Evolutionary conservation across 1,140 invertebrate species (phyloP), one percentile per base, ranked within the genome.

Genomic region (Idris sp.): DNA sequence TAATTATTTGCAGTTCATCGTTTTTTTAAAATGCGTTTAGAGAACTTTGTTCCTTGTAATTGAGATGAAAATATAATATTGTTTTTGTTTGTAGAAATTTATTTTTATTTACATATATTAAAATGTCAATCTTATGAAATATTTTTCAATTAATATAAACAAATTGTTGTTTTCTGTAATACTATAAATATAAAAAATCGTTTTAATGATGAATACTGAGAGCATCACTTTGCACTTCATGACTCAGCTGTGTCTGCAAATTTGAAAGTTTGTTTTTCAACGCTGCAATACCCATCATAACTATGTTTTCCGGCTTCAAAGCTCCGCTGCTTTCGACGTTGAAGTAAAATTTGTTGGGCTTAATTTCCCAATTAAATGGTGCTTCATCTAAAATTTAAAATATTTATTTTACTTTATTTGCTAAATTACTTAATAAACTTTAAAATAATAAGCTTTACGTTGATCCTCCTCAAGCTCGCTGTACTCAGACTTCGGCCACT

Each of bases 401-500:
- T 43, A 56, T 31, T 43, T 40, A 15, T 40, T 33, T 13, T 30
- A 5, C n/a, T 2, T 33, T 11, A 9, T 33, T n/a, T 4, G 9
- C 9, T 10, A 4, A 9, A 33, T 33, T 9, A 33, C 11, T 2
- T 33, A 8, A 33, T 2, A 10, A 28, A 40, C 59, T 31, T 36
- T n/a, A n/a, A n/a, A n/a, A n/a, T n/a, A n/a, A 7, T 6, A 3
- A 43, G 30, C 11, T 90, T 90, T 89, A 95, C 94, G 93, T 88
- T 96, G 92, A 86, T 98, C 96, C 81, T 99, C 97, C 74, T 95
- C 94, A 8, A 99, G 84, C 87, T 98, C 95, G 38, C 93, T 94
- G 85, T 97, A 98, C 89, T 99, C 97, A 89, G 96, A 98, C 85
- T 98, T 99, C 0, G 97, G 98, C 98, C 98, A 99, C 88, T 99